Base-by-base conservation (phyloP, 2,797 vertebrate genomes). In the Betta splendens region DNA sequence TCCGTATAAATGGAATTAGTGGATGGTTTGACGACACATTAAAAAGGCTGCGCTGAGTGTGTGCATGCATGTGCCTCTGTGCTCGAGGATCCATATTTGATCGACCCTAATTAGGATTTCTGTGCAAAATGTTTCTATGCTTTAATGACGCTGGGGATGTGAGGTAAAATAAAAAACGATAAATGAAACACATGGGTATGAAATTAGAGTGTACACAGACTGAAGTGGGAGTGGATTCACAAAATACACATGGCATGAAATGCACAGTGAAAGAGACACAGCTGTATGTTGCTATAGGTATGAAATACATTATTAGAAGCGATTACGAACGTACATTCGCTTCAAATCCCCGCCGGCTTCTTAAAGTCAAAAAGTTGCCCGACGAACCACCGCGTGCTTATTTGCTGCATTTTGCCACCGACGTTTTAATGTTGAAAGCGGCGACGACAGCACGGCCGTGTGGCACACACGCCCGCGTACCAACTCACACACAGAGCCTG, bases 1-100 rank as follows among this genome's bases (percentile, higher is more conserved):
- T 87, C 83, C 77, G 73, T 86, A 87, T 84, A 91, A 92, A 91
- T 89, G 86, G 89, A 92, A 90, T 91, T 90, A 91, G 87, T 57
- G 78, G 75, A 77, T 82, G 87, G 84, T 84, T 87, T 78, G 79
- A 84, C 72, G 62, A 87, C 81, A 72, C 76, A 79, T 87, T 87
- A 83, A 86, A 91, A 88, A 74, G 69, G 77, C 75, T 71, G 73
- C 65, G 18, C 26, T 45, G 67, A 48, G 58, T 42, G 64, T 17
- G 21, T 5, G 63, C 15, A 44, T 37, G 62, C 4, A 40, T 22
- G 73, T 35, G 64, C 64, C 57, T 62, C 65, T 18, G 61, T 81
- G 81, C 70, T 66, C 2, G 29, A 72, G 63, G 39, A 75, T 64
- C 64, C 77, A 69, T 69, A 54, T 83, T 84, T 83, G 83, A 89